Conservation (phyloP, 2,888 invertebrate species). For the Patella pellucida region DNA sequence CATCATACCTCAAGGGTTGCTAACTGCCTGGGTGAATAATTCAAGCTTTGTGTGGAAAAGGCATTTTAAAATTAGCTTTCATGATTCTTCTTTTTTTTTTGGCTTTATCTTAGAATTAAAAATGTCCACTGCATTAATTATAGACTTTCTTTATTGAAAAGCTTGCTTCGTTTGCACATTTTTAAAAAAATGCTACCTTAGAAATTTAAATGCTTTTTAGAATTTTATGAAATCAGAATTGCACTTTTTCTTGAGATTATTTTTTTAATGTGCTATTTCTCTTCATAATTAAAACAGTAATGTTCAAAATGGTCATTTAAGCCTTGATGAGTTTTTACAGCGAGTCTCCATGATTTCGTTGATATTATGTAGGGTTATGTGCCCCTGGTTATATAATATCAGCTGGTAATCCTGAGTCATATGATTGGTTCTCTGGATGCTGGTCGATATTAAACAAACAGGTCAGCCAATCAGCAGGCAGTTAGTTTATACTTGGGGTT, state of each 20-base stretch:
- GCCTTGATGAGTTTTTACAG: too few relatives aligned
- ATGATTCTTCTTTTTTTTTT: slow-evolving; percentile 6
- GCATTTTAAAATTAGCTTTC: slow-evolving; percentile 5
- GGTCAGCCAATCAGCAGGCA: slow-evolving; percentile 28
- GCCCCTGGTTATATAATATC: slow-evolving; percentile 82
- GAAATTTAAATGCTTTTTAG: slow-evolving; percentile 16
- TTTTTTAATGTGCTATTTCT: background rate
- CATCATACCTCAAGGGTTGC: background rate
- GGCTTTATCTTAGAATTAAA: background rate
- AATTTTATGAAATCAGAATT: slow-evolving; percentile 9
- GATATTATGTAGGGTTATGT: background rate
- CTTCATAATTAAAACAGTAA: too few relatives aligned
- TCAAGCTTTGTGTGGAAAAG: slow-evolving; percentile 1
- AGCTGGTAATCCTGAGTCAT: slow-evolving; percentile 90
- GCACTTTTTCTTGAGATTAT: background rate
- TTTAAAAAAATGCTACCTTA: slow-evolving; percentile 10
- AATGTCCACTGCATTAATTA: slow-evolving; percentile 8
- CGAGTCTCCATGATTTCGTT: too few relatives aligned
- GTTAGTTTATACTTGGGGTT: slow-evolving; percentile 9
- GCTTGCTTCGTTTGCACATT: slow-evolving; percentile 27
- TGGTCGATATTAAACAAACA: slow-evolving; percentile 65
- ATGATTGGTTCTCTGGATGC: slow-evolving; percentile 58
- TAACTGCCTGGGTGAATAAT: slow-evolving; percentile 9
- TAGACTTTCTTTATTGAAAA: slow-evolving; percentile 10
- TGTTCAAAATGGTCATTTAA: too few relatives aligned